phyloP scores from a whole-genome alignment of 2,113 vertebrate species.

The Antechinus stuartii region DNA sequence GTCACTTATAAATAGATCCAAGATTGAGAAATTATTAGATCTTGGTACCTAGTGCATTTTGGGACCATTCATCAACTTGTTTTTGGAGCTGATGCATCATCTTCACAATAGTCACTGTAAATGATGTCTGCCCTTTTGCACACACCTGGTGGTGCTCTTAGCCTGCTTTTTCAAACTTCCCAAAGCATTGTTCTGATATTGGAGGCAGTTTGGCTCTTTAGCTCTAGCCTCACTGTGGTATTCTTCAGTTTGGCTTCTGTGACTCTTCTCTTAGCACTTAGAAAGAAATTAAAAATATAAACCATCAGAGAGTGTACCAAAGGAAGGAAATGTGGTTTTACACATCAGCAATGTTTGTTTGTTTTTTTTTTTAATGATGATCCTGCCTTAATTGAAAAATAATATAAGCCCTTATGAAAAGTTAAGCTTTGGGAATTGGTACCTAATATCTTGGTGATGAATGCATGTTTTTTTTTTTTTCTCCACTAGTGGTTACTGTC shows the following conservation, averaged over 20 bases:
- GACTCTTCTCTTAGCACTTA: not conserved
- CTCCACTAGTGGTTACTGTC: constrained; percentile 67
- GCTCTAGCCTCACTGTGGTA: constrained; percentile 36
- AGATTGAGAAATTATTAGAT: constrained; percentile 19
- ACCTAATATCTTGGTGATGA: constrained; percentile 79
- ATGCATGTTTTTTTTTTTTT: constrained; percentile 78
- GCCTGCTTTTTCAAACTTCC: constrained; percentile 52
- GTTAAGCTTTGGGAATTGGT: constrained; percentile 78
- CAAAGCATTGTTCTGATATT: constrained; percentile 63
- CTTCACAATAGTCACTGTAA: constrained; percentile 64
- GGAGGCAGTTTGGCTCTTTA: constrained; percentile 47
- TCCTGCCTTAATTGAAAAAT: constrained; percentile 84
- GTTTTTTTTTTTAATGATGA: constrained; percentile 70
- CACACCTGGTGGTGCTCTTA: constrained; percentile 49
- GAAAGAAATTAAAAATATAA: constrained; percentile 69
- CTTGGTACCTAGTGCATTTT: constrained; percentile 47
- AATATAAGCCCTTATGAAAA: constrained; percentile 79
- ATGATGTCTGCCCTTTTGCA: constrained; percentile 27
- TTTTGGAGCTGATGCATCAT: constrained; percentile 49
- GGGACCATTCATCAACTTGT: constrained; percentile 47
- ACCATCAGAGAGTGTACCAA: constrained; percentile 30
- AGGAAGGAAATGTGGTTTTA: constrained; percentile 83
- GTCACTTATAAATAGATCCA: not conserved
- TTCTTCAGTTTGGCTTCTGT: constrained; percentile 48
- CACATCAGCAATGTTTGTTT: constrained; percentile 76